Base-by-base conservation (phyloP, 1,140 invertebrate species). In the Heliothis virescens region DNA sequence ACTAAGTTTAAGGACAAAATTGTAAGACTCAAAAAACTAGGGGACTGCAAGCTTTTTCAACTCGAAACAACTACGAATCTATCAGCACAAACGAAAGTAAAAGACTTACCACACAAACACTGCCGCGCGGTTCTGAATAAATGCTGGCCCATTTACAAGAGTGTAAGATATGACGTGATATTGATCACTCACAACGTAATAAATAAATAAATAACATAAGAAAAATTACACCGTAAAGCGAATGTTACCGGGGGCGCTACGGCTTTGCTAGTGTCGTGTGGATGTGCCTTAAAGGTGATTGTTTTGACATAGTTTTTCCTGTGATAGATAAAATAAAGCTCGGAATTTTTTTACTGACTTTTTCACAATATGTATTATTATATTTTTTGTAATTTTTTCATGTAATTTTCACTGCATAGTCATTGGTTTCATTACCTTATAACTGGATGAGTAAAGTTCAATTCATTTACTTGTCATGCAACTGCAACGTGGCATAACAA, bases 171-270 rank as follows among this genome's bases (percentile, higher is more conserved):
- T 94, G 93, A 93, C 93, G 88, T 92, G 87, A 92, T 91, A 93
- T 94, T 93, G 92, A 94, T 94, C 93, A 94, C 92, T 94, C 92
- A 93, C 91, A 88, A 75, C 84, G 92, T 93, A 92, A 94, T 94
- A 94, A 94, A 94, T 94, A 94, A 93, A 94, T 94, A 94, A 94
- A 94, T 94, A 94, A 94, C 93, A 89, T 87, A 93, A 93, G 93
- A 93, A 94, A 94, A 94, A 94, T 94, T 93, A 93, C 93, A 91
- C 87, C 91, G 91, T 93, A 93, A 94, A 93, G 90, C 92, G 93
- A 94, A 93, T 94, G 92, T 93, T 87, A 94, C 93, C 91, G 87
- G 93, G 92, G 93, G 93, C 92, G 88, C 85, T 91, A 69, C 80
- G 84, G 55, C 47, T 77, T 60, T 18, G 88, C 53, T 87, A 48